Percentiles rank a stretch among this genome's conserved stretches.
Conservation (phyloP, 1,140 invertebrate genomes). For the Epicauta chinensis region DNA sequence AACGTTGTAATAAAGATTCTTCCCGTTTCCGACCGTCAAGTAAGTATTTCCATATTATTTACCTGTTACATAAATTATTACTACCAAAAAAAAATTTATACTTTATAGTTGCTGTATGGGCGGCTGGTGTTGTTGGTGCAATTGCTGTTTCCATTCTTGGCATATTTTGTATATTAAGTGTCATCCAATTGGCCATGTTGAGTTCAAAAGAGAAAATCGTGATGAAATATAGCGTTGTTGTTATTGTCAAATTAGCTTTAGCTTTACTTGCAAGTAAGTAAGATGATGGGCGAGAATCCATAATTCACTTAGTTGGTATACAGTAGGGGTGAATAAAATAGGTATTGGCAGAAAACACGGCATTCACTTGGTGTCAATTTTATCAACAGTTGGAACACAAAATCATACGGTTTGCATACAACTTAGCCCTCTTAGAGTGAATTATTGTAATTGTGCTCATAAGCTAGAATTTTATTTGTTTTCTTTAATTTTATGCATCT, state of each 20-base stretch:
- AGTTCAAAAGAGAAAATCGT: constrained; percentile 72
- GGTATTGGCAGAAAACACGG: too few species aligned
- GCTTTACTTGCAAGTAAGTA: constrained; percentile 69
- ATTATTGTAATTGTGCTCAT: too few species aligned
- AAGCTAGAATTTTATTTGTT: too few species aligned
- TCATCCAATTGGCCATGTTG: constrained; percentile 78
- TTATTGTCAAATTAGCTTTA: constrained; percentile 70
- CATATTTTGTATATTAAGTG: constrained; percentile 66
- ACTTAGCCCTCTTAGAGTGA: too few species aligned
- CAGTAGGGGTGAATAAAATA: too few species aligned
- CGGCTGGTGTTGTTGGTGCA: constrained; percentile 68
- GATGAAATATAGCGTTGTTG: constrained; percentile 64
- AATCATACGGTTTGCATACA: too few species aligned
- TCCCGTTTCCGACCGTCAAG: constrained; percentile 71
- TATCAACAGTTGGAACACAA: too few species aligned
- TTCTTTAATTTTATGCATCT: too few species aligned
- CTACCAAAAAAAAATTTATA: background rate
- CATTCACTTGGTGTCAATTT: too few species aligned
- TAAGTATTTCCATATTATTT: constrained; percentile 35
- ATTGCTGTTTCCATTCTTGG: constrained; percentile 63
- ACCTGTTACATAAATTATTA: background rate
- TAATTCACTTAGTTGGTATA: too few species aligned
- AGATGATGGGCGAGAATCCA: too few species aligned
- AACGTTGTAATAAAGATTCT: constrained; percentile 69
- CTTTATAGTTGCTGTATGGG: constrained; percentile 62